A percentile compares a stretch with the other conserved stretches of the same genome.
Conservation (phyloP, 2,797 vertebrate species). For the Falco rusticolus region DNA sequence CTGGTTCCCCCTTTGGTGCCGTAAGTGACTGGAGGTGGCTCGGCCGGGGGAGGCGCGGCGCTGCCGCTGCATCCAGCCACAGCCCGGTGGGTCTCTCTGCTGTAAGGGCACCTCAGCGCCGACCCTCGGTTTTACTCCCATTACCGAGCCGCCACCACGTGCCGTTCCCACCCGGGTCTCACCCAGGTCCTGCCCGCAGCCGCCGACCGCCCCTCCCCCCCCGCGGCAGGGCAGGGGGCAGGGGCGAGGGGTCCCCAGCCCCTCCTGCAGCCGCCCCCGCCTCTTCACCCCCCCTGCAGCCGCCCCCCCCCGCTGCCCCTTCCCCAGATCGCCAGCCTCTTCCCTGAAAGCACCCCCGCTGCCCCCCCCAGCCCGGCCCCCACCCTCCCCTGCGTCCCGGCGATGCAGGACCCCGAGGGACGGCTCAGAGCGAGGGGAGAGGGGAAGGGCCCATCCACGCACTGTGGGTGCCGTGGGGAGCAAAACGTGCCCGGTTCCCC, state of each 20-base stretch:
- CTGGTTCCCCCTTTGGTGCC: not conserved
- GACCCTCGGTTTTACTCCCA: not conserved
- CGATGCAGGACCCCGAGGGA: too few species aligned
- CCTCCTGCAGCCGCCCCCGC: not conserved
- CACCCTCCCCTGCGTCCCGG: too few species aligned
- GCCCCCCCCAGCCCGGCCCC: not conserved
- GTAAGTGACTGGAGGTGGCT: too few species aligned
- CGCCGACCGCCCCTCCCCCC: not conserved
- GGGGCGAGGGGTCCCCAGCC: not conserved
- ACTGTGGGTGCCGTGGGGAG: too few species aligned
- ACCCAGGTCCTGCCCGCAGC: not conserved
- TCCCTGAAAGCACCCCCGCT: not conserved
- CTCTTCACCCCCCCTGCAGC: not conserved
- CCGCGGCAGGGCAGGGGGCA: rapidly evolving
- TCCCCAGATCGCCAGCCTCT: not conserved
- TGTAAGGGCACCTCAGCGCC: not conserved
- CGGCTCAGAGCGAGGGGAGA: too few species aligned
- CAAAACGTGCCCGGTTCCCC: too few species aligned
- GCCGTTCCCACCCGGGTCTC: not conserved
- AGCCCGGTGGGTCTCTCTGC: not conserved
- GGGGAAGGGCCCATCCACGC: too few species aligned
- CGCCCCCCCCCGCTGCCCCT: not conserved
- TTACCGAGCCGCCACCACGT: rapidly evolving
- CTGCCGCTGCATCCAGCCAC: not conserved
- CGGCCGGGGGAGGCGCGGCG: too few species aligned